Base-by-base conservation (phyloP, 2,797 vertebrate genomes). In the Merluccius polli region DNA sequence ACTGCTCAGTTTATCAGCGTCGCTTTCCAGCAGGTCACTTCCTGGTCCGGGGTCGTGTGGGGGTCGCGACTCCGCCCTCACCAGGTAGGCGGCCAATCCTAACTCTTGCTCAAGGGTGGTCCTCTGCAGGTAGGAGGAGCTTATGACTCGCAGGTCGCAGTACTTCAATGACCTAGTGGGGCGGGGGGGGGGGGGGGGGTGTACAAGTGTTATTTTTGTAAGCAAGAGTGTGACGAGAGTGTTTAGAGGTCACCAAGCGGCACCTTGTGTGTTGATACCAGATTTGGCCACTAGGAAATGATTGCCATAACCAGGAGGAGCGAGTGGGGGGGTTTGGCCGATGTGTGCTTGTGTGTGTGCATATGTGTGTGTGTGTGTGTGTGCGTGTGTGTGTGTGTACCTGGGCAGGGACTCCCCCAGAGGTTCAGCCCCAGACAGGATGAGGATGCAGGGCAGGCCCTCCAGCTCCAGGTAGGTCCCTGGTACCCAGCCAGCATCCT, bases 381-480 rank as follows among this genome's bases (percentile, higher is more conserved):
- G 29, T 67, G 27, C 31, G 21, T 21, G 68, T 67, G 8, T 63
- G 35, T 68, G 69, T 27, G n/a, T 67, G 10, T 81, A 98, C 97
- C 97, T 94, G 33, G 97, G 97, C 76, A 99, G 86, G 18, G 97
- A 98, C 77, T 98, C 97, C 33, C 97, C 98, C 1, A 96, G 95
- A 0, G 96, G 97, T 81, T 98, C 96, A 80, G 95, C 92, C 76
- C 98, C 98, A 67, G 97, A 96, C 77, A 96, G 93, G 85, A 99
- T 98, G 44, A 99, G 92, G 88, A 99, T 97, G 85, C 98, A 99
- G 29, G 98, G 96, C 79, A 99, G 93, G 31, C 96, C 97, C 87
- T 99, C 97, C 83, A 99, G 78, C 83, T 98, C 97, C 87, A 99
- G 84, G 89, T 98, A 99, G 0, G 97, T 98, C 72, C 87, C 94